Percentiles rank a stretch among this genome's conserved stretches.
Evolutionary conservation across 2,888 invertebrate genomes (phyloP).

Genomic region (Isoperla grammatica): DNA sequence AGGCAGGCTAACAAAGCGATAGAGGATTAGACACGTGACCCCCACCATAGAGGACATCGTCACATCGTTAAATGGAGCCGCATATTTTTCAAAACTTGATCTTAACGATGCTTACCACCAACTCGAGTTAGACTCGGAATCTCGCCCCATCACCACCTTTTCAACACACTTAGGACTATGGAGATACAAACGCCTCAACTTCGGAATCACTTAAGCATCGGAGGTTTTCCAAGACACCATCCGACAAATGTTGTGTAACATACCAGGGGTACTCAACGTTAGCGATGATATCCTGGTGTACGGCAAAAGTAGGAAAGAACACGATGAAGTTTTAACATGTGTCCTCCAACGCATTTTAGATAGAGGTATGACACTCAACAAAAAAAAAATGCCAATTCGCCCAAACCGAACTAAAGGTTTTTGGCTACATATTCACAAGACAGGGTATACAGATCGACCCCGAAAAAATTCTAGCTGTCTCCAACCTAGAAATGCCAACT

Average conservation of each 20-base stretch:
- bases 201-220: neutral
- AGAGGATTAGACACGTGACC: neutral
- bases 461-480: neutral
- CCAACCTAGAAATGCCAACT: neutral
- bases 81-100: conserved; percentile 4
- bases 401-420: conserved; percentile 1
- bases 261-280: neutral
- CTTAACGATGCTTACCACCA: conserved; percentile 14
- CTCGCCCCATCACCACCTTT: neutral
- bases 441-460: neutral
- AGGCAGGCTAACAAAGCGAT: neutral
- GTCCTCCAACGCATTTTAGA: neutral
- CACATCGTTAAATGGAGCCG: conserved; percentile 1
- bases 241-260: neutral
- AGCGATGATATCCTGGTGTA: conserved; percentile 4
- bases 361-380: neutral
- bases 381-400: conserved; percentile 1
- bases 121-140: neutral
- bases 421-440: neutral
- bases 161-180: conserved; percentile 1
- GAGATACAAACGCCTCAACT: neutral
- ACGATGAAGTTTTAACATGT: neutral
- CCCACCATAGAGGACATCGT: conserved; percentile 8
- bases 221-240: conserved; percentile 1
- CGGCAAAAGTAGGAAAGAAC: neutral